Percentiles rank a stretch among this genome's conserved stretches.
Conservation (phyloP, 2,113 vertebrate genomes). For the Aepyceros melampus region DNA sequence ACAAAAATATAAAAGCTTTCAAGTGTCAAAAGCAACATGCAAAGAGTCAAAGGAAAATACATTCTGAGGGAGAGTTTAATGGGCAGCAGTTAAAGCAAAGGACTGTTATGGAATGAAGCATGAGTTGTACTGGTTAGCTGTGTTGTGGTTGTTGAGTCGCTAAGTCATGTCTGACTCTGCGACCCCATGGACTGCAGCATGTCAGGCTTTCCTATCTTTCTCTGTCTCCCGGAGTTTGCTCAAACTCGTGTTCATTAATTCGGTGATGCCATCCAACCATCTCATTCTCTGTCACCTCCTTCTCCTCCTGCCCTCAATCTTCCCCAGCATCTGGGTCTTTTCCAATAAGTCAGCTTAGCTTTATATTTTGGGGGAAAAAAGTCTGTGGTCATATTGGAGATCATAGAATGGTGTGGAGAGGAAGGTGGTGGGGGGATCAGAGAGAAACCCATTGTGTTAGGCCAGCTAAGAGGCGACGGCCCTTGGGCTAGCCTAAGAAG, state of each 20-base stretch:
- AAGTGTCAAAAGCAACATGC: not conserved
- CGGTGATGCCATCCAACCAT: not conserved
- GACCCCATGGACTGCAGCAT: not conserved
- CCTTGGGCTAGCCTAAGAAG: accelerated
- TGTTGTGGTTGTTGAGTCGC: not conserved
- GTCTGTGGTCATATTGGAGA: not conserved
- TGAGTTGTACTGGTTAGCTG: not conserved
- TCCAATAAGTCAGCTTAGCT: not conserved
- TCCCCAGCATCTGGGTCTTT: not conserved
- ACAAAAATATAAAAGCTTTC: not conserved
- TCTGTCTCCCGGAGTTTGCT: not conserved
- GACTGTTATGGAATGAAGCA: no score
- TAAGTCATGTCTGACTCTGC: not conserved
- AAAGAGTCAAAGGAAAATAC: not conserved
- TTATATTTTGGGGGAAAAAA: not conserved
- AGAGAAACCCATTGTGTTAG: not conserved
- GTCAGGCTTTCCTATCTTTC: not conserved
- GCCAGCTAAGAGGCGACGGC: not conserved
- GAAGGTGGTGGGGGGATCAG: not conserved
- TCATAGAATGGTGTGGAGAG: not conserved
- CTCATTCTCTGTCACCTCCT: not conserved
- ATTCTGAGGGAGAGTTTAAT: no score
- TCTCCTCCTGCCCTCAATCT: not conserved
- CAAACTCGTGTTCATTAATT: not conserved
- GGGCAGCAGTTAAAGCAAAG: not conserved